Conservation (phyloP, 2,113 vertebrate genomes). For the Pelusios castaneus region DNA sequence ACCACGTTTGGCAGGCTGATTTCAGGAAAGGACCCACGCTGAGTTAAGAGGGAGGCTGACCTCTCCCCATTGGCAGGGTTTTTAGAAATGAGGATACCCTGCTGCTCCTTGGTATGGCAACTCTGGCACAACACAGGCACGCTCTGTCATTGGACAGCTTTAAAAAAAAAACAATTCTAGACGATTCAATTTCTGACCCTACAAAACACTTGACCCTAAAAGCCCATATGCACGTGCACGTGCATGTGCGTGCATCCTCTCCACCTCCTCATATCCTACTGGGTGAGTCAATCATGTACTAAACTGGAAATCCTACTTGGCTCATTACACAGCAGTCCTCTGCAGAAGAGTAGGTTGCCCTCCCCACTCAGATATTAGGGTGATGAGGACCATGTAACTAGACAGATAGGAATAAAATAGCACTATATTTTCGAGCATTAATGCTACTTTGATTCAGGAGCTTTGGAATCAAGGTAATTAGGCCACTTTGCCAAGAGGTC, state of each 20-base stretch:
- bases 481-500: neutral
- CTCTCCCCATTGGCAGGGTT: neutral
- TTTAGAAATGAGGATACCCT: neutral
- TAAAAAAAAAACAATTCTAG: neutral
- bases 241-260: too few relatives aligned
- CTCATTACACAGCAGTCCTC: neutral
- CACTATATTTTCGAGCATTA: neutral
- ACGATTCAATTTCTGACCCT: neutral
- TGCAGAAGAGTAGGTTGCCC: neutral
- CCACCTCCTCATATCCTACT: neutral
- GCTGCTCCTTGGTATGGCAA: fast-evolving
- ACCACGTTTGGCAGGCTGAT: neutral
- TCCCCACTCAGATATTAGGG: neutral
- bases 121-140: neutral
- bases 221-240: neutral
- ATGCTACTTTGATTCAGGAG: neutral
- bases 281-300: neutral
- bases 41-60: neutral
- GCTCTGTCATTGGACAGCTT: neutral
- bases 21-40: neutral
- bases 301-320: neutral
- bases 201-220: neutral
- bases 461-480: neutral
- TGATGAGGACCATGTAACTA: neutral
- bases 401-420: neutral